A percentile compares a stretch with the other conserved stretches of the same genome.
phyloP scores from a whole-genome alignment of 2,797 vertebrate genomes.

The Dendrocincla fuliginosa region DNA sequence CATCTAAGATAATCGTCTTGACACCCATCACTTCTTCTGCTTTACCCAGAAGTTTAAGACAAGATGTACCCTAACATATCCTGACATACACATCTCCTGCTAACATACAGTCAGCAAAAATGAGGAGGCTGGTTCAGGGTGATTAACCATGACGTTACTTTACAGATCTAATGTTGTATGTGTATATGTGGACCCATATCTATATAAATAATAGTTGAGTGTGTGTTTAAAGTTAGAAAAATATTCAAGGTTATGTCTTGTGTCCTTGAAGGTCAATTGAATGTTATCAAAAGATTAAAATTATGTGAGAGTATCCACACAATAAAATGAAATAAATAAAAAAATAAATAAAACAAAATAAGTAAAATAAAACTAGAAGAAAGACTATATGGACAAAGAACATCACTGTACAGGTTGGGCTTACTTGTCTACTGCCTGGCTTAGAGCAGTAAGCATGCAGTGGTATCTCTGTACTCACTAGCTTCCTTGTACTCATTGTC shows the following conservation, averaged over 20 bases:
- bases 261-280: background rate
- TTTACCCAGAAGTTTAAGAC: constrained; percentile 47
- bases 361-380: background rate
- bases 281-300: background rate
- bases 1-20: constrained; percentile 24
- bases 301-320: background rate
- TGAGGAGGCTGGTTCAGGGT: background rate
- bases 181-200: background rate
- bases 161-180: background rate
- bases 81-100: constrained; percentile 5
- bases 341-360: background rate
- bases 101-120: constrained; percentile 48
- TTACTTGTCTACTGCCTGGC: background rate
- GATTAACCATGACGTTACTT: background rate
- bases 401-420: background rate
- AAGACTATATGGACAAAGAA: background rate
- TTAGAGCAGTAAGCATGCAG: background rate
- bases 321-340: background rate
- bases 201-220: background rate
- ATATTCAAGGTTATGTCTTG: background rate
- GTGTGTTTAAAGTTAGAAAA: background rate
- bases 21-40: constrained; percentile 26
- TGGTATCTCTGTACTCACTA: constrained; percentile 17
- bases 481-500: constrained; percentile 49
- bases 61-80: constrained; percentile 14